Evolutionary conservation across 2,888 invertebrate genomes (phyloP), one percentile per base, ranked within the genome.

Genomic region (Ennomos fuscantarius): DNA sequence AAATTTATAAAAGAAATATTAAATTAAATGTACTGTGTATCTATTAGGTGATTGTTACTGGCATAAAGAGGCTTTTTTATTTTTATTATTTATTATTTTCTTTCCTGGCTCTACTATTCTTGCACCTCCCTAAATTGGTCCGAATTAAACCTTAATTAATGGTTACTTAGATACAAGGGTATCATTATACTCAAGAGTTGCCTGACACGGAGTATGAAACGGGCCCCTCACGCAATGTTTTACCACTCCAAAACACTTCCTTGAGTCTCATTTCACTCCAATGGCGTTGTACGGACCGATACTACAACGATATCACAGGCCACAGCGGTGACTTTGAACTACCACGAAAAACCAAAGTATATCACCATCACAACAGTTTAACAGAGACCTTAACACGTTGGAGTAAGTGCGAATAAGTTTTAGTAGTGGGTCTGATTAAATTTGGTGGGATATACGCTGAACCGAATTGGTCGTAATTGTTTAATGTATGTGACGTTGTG

Each of bases 261-360:
- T 64, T 63, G 64, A 63, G 62, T 60, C 59, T 55, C 42, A 45
- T 51, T 58, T 62, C 63, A 55, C 61, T 49, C 50, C 55, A 52
- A 52, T 61, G 60, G 50, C 60, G 60, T 45, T 49, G 31, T 65
- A 63, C 65, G 62, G 66, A 69, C 72, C 65, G 64, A 68, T 67
- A 58, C 61, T 61, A 56, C 55, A 59, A 63, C 51, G 46, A 45
- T 50, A 55, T 48, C 40, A 12, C 52, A 33, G 39, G 31, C 43
- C 43, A 10, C 75, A 77, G 81, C 87, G 87, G 86, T 88, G 81
- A 87, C 88, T 89, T 87, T 88, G 84, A 84, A 83, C 82, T 80
- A 47, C 55, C 10, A 31, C 41, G 24, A 34, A 44, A 47, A 53
- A 56, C 58, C 33, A 64, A 31, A 3, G 53, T 52, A 12, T 5